These are phyloP conservation scores for Casuarius casuarius DNA, from an alignment of 2,113 vertebrate species.

Conservation along the genomic window DNA sequence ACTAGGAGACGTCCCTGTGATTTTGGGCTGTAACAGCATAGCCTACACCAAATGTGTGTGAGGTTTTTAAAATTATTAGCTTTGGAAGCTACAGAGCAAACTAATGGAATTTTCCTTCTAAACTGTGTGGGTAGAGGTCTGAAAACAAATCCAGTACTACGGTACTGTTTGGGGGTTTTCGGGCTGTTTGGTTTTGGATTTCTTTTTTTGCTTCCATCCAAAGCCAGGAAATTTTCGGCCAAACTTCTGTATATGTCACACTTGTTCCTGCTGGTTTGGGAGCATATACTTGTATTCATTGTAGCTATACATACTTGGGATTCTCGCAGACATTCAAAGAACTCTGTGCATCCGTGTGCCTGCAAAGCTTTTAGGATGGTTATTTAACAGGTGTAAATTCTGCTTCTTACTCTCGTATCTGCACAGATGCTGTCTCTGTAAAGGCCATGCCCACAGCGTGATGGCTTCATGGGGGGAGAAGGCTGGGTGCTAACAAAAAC, in stretches of 20 bases:
- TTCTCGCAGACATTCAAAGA: background rate
- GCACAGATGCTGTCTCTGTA: background rate
- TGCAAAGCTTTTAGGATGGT: background rate
- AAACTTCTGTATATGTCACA: background rate
- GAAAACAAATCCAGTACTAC: background rate
- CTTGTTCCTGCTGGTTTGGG: slow-evolving; percentile 24
- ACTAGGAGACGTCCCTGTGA: background rate
- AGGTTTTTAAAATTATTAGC: background rate
- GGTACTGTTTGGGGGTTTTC: background rate
- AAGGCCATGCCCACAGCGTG: background rate
- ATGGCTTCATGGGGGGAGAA: background rate
- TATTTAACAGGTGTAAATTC: slow-evolving; percentile 22
- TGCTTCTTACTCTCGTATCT: background rate
- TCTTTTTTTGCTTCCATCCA: background rate
- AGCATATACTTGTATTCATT: slow-evolving; percentile 27
- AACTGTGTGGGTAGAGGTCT: background rate
- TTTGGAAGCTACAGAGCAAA: background rate
- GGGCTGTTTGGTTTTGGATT: background rate
- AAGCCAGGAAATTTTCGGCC: background rate
- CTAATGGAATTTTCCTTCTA: background rate
- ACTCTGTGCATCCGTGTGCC: background rate
- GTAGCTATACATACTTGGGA: background rate
- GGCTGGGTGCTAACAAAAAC: slow-evolving; percentile 26
- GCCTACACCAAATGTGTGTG: background rate
- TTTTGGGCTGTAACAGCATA: slow-evolving; percentile 1